phyloP scores from a whole-genome alignment of 1,140 invertebrate genomes.

The Drosophila truncata region DNA sequence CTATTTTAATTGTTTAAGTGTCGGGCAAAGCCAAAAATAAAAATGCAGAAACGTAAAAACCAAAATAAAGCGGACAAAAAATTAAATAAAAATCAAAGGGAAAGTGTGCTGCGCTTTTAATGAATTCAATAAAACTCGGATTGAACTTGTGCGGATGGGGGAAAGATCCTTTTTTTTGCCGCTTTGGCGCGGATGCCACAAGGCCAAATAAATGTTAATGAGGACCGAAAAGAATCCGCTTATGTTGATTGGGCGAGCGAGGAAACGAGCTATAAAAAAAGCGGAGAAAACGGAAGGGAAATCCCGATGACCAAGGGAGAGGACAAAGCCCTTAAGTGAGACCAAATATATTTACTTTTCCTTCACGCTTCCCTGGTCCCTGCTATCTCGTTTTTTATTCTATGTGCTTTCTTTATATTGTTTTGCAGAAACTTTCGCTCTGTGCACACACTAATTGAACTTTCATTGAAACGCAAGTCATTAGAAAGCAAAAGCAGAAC shows the following conservation, averaged over 20 bases:
- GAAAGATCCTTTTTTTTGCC: slow-evolving; percentile 4
- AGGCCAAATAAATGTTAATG: slow-evolving; percentile 54
- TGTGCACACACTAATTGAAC: slow-evolving; percentile 75
- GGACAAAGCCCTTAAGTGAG: slow-evolving; percentile 41
- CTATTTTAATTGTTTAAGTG: slow-evolving; percentile 58
- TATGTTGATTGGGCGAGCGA: slow-evolving; percentile 37
- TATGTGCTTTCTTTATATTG: slow-evolving; percentile 37
- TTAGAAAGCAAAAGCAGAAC: slow-evolving; percentile 80
- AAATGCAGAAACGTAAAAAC: slow-evolving; percentile 26
- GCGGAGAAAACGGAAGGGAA: slow-evolving; percentile 21
- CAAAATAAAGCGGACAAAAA: slow-evolving; percentile 11
- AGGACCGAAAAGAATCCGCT: slow-evolving; percentile 44
- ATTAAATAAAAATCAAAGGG: slow-evolving; percentile 41
- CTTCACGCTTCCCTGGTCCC: slow-evolving; percentile 19
- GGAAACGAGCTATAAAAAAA: slow-evolving; percentile 27
- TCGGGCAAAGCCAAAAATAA: slow-evolving; percentile 51
- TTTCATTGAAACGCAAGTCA: slow-evolving; percentile 80
- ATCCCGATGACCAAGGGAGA: background rate
- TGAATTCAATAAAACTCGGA: slow-evolving; percentile 61
- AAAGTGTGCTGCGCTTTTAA: slow-evolving; percentile 56
- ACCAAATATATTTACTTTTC: slow-evolving; percentile 41
- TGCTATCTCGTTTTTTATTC: slow-evolving; percentile 16
- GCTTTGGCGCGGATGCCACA: slow-evolving; percentile 12
- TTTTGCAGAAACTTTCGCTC: slow-evolving; percentile 69
- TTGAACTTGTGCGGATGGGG: slow-evolving; percentile 39